A percentile compares a stretch with the other conserved stretches of the same genome.
These are phyloP conservation scores for Actinia equina DNA, from an alignment of 64 coral and sea anemone species.

Conservation along the genomic window DNA sequence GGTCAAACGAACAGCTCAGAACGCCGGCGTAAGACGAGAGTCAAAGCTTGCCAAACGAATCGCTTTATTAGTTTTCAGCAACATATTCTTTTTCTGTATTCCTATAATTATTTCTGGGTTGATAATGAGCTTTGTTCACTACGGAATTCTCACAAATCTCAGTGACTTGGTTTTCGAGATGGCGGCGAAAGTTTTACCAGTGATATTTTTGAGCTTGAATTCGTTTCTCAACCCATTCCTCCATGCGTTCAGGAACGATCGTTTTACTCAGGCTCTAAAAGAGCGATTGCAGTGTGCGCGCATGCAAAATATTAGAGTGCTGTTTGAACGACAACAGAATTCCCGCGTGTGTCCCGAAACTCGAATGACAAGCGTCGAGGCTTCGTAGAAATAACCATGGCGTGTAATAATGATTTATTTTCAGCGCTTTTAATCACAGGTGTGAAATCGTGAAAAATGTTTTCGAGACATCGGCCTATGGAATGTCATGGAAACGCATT, in stretches of 20 bases:
- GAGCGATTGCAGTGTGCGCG: not conserved
- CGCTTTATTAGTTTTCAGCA: slow-evolving; percentile 58
- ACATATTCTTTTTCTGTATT: slow-evolving; percentile 71
- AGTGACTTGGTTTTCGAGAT: slow-evolving; percentile 16
- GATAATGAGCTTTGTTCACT: slow-evolving; percentile 15
- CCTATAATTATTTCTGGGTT: not conserved
- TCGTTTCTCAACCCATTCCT: slow-evolving; percentile 71
- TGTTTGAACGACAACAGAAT: not conserved
- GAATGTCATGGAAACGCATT: no score
- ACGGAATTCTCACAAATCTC: not conserved
- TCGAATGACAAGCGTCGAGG: not conserved
- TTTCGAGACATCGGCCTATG: no score
- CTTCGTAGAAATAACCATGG: no score
- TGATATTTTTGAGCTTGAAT: slow-evolving; percentile 60
- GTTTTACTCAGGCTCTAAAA: slow-evolving; percentile 62
- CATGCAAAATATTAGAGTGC: not conserved
- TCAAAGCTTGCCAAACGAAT: slow-evolving; percentile 56
- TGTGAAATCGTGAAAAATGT: no score
- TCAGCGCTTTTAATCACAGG: no score
- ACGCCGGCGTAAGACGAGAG: slow-evolving; percentile 56
- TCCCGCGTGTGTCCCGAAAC: not conserved
- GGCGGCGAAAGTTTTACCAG: slow-evolving; percentile 66
- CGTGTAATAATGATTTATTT: no score
- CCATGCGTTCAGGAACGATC: slow-evolving; percentile 51
- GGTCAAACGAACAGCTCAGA: slow-evolving; percentile 34